Evolutionary conservation across 2,797 vertebrate species (phyloP).

Genomic region (Siniperca obscura): DNA sequence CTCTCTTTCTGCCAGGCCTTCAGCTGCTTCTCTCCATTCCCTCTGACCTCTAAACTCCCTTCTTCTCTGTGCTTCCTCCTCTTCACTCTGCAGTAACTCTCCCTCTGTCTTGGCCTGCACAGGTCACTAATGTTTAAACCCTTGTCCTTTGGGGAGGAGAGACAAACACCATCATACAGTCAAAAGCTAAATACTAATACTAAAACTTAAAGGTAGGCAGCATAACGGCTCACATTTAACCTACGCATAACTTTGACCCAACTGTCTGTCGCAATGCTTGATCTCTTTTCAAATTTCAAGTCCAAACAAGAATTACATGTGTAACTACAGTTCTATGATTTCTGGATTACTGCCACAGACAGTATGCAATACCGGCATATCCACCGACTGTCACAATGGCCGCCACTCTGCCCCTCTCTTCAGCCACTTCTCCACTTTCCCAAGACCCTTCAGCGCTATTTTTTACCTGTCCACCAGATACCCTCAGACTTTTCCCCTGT

Average conservation of each 20-base stretch:
- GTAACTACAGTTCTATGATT: too few species aligned
- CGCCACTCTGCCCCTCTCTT: too few species aligned
- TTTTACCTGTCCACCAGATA: too few species aligned
- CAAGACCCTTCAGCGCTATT: too few species aligned
- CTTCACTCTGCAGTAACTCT: background rate
- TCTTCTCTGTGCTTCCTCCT: background rate
- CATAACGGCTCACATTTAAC: too few species aligned
- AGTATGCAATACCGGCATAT: background rate
- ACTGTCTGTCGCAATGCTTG: too few species aligned
- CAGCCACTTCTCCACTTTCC: too few species aligned
- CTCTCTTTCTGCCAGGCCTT: background rate
- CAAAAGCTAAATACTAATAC: background rate
- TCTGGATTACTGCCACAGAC: too few species aligned
- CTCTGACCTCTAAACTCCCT: constrained; percentile 17
- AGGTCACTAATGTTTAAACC: constrained; percentile 11
- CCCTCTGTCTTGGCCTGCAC: background rate
- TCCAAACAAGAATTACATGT: too few species aligned
- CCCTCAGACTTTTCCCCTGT: too few species aligned
- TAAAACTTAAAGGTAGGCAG: background rate
- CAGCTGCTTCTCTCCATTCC: constrained; percentile 12
- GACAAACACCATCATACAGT: constrained; percentile 6
- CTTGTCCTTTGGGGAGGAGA: background rate
- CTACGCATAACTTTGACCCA: background rate
- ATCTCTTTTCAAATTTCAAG: too few species aligned
- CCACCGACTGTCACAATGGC: background rate